Conservation (phyloP, 2,113 vertebrate species). For the Campylomormyrus tamandua region DNA sequence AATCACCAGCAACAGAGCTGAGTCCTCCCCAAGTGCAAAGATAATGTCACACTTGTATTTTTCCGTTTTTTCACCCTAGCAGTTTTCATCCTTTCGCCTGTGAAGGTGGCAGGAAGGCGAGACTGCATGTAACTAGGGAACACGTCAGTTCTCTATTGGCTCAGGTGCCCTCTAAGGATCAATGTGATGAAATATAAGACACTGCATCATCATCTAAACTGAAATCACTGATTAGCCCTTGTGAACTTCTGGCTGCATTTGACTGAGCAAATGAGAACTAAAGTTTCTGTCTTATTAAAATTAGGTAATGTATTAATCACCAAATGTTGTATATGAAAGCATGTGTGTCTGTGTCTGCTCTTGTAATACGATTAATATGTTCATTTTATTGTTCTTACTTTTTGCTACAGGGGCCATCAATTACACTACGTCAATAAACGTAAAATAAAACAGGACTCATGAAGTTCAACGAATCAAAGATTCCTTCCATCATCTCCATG, state of each 20-base stretch:
- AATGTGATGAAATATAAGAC: not conserved
- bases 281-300: not conserved
- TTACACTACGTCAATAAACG: not conserved
- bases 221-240: not conserved
- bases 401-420: not conserved
- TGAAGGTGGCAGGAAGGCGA: not conserved
- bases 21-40: not conserved
- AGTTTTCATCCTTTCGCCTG: not conserved
- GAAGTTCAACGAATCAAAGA: not conserved
- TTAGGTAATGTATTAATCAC: not conserved
- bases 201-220: not conserved
- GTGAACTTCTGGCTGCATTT: not conserved
- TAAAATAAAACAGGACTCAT: not conserved
- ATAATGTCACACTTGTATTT: not conserved
- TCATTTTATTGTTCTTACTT: not conserved
- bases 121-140: not conserved
- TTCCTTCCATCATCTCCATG: conserved; percentile 5
- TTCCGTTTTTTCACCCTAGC: not conserved
- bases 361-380: not conserved
- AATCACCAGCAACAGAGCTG: not conserved
- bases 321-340: not conserved
- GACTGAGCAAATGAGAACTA: not conserved
- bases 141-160: not conserved
- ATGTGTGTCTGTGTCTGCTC: not conserved
- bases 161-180: not conserved